Base-by-base conservation (phyloP, 2,888 invertebrate species). In the Hanleya hanleyi region DNA sequence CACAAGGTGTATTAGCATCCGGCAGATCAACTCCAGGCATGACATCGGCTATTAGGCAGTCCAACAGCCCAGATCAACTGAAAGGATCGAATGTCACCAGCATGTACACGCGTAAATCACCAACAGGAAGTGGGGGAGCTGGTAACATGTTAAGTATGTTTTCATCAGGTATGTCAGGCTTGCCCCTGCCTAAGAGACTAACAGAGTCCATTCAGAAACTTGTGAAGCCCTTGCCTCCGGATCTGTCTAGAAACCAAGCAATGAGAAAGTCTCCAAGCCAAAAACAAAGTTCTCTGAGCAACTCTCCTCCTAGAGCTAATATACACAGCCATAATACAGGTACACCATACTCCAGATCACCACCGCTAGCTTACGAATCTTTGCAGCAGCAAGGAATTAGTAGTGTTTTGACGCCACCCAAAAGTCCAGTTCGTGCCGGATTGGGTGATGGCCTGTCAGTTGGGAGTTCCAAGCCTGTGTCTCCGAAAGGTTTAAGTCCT, bases 181-280 rank as follows among this genome's bases (percentile, higher is more conserved):
- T 87, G 67, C 87, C 87, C 57, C 80, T 83, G 33, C 85, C 87
- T 37, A 83, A 85, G 62, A 78, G 84, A 67, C 77, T 87, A 33
- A 87, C 87, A 61, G 86, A 87, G 71, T 87, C 87, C 61, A 85
- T 87, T 65, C 86, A 87, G 77, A 84, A 86, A 74, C 70, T 87
- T 51, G 86, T 87, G 51, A 84, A 84, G 70, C 86, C 86, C 26
- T 76, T 86, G 51, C 74, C 74, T 22, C 22, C 57, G 18, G 57
- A 57, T 22, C 26, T 2, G 26, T 22, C 57, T 57, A 32, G 12
- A 15, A 57, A 57, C 22, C 22, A 29, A 15, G 57, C 57, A 22
- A 57, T 22, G 57, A 18, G 57, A 7, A 57, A 57, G 4, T n/a
- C n/a, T n/a, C n/a, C n/a, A n/a, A n/a, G n/a, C n/a, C n/a, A n/a